Conservation (phyloP, 2,888 invertebrate species). For the Caenorhabditis plicata region DNA sequence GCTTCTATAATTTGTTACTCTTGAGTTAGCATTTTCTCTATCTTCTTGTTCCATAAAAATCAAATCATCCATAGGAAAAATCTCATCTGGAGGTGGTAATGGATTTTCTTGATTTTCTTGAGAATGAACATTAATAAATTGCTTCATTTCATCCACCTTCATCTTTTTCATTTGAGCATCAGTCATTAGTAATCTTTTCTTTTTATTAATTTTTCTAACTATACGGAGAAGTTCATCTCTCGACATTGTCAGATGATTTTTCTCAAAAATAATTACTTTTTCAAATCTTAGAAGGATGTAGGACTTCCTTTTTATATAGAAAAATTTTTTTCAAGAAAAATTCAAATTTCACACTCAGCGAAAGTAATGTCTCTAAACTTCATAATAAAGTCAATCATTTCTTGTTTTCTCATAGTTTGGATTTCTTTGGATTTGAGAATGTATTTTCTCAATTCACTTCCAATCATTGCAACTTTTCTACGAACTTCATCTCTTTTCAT, state of each 20-base stretch:
- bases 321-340: constrained; percentile 22
- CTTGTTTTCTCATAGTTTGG: constrained; percentile 25
- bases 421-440: constrained; percentile 21
- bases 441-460: constrained; percentile 26
- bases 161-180: constrained; percentile 18
- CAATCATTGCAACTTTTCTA: constrained; percentile 20
- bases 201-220: constrained; percentile 26
- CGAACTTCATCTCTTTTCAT: constrained; percentile 34
- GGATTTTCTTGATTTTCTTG: too few relatives aligned
- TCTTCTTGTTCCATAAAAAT: constrained; percentile 11
- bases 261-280: constrained; percentile 20
- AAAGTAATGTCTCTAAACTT: constrained; percentile 10
- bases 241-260: constrained; percentile 27
- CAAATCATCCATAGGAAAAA: constrained; percentile 10
- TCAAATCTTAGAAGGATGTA: constrained; percentile 11
- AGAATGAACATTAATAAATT: constrained; percentile 69
- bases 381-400: constrained; percentile 32
- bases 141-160: constrained; percentile 1
- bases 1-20: constrained; percentile 10
- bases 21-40: constrained; percentile 8
- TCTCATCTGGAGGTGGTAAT: constrained; percentile 9
- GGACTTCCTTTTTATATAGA: constrained; percentile 13
- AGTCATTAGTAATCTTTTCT: constrained; percentile 7
- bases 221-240: constrained; percentile 27
- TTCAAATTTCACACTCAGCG: background rate